A percentile compares a stretch with the other conserved stretches of the same genome.
Evolutionary conservation across 2,888 invertebrate species (phyloP).

Genomic region (Drosophila neoperkinsi): DNA sequence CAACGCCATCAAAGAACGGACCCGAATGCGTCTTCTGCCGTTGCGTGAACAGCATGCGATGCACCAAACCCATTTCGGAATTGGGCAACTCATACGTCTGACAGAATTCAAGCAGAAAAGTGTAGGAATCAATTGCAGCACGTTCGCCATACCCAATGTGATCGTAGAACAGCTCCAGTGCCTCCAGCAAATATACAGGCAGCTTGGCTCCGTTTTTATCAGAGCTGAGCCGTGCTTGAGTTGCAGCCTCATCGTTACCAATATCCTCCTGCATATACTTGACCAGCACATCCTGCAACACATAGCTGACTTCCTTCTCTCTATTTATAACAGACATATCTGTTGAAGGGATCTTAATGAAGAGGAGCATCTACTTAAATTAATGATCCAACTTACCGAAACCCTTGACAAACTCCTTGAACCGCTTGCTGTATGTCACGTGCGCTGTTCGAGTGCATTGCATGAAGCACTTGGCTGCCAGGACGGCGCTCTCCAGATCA

Average conservation of each 20-base stretch:
- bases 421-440: constrained; percentile 78
- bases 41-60: constrained; percentile 83
- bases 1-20: constrained; percentile 82
- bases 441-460: constrained; percentile 82
- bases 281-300: constrained; percentile 80
- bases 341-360: constrained; percentile 10
- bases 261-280: constrained; percentile 73
- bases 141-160: constrained; percentile 79
- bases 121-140: constrained; percentile 79
- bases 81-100: constrained; percentile 72
- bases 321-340: constrained; percentile 63
- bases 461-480: constrained; percentile 87
- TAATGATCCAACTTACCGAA: constrained; percentile 66
- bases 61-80: constrained; percentile 78
- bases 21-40: constrained; percentile 84
- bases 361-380: background rate
- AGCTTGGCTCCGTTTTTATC: constrained; percentile 67
- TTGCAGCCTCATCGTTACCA: constrained; percentile 39
- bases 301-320: constrained; percentile 67
- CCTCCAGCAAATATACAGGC: constrained; percentile 74
- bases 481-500: constrained; percentile 86
- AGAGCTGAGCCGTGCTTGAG: constrained; percentile 47
- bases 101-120: constrained; percentile 83
- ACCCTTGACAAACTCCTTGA: constrained; percentile 79
- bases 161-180: constrained; percentile 83